Base-by-base conservation (phyloP, 2,888 invertebrate genomes). In the Liopterus haemorrhoidalis region DNA sequence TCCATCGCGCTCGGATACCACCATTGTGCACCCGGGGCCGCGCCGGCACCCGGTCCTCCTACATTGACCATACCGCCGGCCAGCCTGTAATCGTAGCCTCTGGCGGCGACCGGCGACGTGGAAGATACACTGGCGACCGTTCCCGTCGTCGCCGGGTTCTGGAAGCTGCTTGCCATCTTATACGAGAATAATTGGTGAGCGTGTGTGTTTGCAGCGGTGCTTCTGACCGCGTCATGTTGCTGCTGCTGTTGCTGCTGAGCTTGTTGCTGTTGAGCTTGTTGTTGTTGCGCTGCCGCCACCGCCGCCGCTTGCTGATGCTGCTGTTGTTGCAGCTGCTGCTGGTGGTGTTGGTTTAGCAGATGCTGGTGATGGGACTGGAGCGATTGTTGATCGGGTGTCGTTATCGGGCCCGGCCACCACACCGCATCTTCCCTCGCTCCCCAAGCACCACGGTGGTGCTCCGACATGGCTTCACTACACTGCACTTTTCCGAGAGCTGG, bases 131-230 rank as follows among this genome's bases (percentile, higher is more conserved):
- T 74, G 69, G 74, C 79, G 71, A 70, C 76, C 62, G 71, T 74
- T 70, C 76, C 76, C 64, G 76, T 80, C 69, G 77, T 80, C 70
- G 75, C 72, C 59, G 79, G 77, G 67, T 78, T 79, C 60, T 85
- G 79, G 74, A 87, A 86, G 67, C 83, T 84, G 67, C 83, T 82
- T 61, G 85, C 82, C 85, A 88, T 86, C 76, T 87, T 88, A 69
- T 88, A 88, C 52, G 82, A 81, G 67, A 86, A 87, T 57, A 86
- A 73, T 69, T 86, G 86, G 64, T 85, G 85, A 56, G 76, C 75
- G 39, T 72, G 72, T 51, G 74, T 74, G 51, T 72, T 73, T 50
- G 75, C 71, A 35, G 76, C 73, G 55, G 75, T 74, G 60, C 75
- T 75, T 60, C 75, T 73, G 57, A 41, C 55, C 9, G 20, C 24